These are phyloP conservation scores for Nineta flava DNA, from an alignment of 2,888 invertebrate genomes.

Conservation along the genomic window DNA sequence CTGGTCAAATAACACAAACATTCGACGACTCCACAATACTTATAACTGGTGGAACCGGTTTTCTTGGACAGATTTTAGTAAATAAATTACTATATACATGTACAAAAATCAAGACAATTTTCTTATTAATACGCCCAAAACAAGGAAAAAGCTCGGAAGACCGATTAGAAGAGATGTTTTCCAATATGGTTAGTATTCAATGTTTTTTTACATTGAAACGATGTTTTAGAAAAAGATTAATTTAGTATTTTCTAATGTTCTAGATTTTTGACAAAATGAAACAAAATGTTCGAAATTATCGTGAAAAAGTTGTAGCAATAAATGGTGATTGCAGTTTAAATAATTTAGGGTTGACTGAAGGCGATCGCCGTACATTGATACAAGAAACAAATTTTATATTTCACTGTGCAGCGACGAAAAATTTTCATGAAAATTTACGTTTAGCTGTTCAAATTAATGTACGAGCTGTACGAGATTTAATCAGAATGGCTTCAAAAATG, in stretches of 20 bases:
- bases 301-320: slow-evolving; percentile 48
- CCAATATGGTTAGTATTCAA: slow-evolving; percentile 46
- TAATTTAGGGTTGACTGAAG: slow-evolving; percentile 42
- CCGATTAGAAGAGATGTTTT: slow-evolving; percentile 54
- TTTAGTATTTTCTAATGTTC: slow-evolving; percentile 1
- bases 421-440: slow-evolving; percentile 57
- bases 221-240: background rate
- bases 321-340: slow-evolving; percentile 56
- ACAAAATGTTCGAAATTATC: slow-evolving; percentile 38
- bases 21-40: slow-evolving; percentile 55
- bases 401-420: slow-evolving; percentile 61
- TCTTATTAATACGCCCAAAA: slow-evolving; percentile 64
- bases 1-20: slow-evolving; percentile 32
- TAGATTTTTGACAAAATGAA: slow-evolving; percentile 52
- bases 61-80: slow-evolving; percentile 69
- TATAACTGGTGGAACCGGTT: slow-evolving; percentile 80
- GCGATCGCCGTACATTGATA: slow-evolving; percentile 40
- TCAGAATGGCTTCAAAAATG: slow-evolving; percentile 47
- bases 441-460: slow-evolving; percentile 54
- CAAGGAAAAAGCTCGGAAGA: slow-evolving; percentile 55
- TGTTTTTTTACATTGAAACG: background rate
- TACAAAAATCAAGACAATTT: slow-evolving; percentile 38
- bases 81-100: slow-evolving; percentile 66
- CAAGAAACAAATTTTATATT: slow-evolving; percentile 32
- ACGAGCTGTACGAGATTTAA: slow-evolving; percentile 42